Conservation (phyloP, 1,140 invertebrate genomes). For the Anoplophora glabripennis region DNA sequence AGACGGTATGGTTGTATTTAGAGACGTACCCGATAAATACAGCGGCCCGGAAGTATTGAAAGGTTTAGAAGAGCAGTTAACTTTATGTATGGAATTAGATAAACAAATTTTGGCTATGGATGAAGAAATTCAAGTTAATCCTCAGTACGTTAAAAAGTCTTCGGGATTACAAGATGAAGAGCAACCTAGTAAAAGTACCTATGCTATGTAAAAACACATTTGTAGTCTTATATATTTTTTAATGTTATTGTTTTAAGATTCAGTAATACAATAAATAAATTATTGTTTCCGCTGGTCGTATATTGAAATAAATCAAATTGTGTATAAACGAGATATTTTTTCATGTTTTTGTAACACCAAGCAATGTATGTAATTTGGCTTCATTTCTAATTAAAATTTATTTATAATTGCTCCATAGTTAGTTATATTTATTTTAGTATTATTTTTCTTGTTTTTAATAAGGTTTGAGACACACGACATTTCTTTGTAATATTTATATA, state of each 20-base stretch:
- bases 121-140: conserved; percentile 89
- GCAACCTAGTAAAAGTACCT: conserved; percentile 55
- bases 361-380: no score
- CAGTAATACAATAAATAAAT: conserved; percentile 8
- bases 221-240: not conserved
- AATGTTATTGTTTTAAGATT: not conserved
- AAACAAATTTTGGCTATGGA: conserved; percentile 88
- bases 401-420: no score
- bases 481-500: no score
- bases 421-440: no score
- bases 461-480: no score
- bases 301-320: no score
- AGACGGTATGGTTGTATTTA: conserved; percentile 96
- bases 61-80: conserved; percentile 84
- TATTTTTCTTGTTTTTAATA: no score
- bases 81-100: conserved; percentile 80
- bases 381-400: no score
- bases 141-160: conserved; percentile 78
- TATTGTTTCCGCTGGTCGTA: not conserved
- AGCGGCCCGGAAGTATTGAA: conserved; percentile 83
- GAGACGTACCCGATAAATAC: conserved; percentile 94
- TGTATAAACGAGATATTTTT: no score
- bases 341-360: no score
- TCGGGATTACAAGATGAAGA: conserved; percentile 64
- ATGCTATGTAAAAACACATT: conserved; percentile 47